Base-by-base conservation (phyloP, 1,140 invertebrate genomes). In the Megalopta genalis region DNA sequence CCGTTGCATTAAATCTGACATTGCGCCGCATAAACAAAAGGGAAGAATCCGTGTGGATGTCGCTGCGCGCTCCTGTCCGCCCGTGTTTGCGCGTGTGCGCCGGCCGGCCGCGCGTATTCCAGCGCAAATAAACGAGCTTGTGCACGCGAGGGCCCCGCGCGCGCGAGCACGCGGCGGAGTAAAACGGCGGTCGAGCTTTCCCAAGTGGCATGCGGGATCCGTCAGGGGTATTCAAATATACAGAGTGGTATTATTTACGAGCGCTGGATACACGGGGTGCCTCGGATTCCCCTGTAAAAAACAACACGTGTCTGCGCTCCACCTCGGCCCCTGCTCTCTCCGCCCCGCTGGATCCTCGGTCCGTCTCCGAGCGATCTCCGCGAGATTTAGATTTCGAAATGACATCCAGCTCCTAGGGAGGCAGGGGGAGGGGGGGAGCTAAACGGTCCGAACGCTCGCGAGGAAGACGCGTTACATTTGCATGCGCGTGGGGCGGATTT, bases 141-240 rank as follows among this genome's bases (percentile, higher is more conserved):
- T 27, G 66, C 32, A 27, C n/a, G 71, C 37, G 52, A 32, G 32
- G 32, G 32, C 1, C 32, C 32, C 32, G 32, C 1, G 32, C 32
- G 32, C 23, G 59, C 39, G 21, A n/a, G 21, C 27, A 32, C 60
- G 64, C 37, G 54, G n/a, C 62, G 2, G n/a, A 77, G 37, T 67
- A 60, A 80, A 85, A 64, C 77, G 71, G 62, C 70, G 42, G 60
- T 27, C 27, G 76, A 74, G 75, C 81, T 80, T 83, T 82, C 75
- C 84, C 88, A 86, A 88, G 87, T 89, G 88, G 90, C 90, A 90
- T 88, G 87, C 88, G 86, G 87, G 86, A 91, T 92, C 86, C 88
- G 87, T 91, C 90, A 90, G 90, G 83, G 88, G 86, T 88, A 90
- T 92, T 92, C 89, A 90, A 91, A 92, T 92, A 91, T 90, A 91